Evolutionary conservation across 2,888 invertebrate genomes (phyloP).

Genomic region (Thalpophila matura): DNA sequence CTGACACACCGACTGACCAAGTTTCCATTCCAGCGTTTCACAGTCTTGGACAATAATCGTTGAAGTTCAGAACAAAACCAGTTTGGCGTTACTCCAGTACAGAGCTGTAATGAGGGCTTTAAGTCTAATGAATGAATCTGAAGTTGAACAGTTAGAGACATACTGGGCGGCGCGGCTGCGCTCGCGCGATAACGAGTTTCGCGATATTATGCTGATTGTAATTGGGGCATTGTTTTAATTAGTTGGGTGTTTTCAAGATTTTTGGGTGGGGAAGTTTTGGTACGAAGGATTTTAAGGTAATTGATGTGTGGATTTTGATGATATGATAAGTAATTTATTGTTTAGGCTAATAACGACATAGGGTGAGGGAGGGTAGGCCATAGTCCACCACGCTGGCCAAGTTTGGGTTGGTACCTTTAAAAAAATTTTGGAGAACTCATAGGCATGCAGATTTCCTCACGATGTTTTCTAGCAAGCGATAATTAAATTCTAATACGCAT

Average conservation of each 20-base stretch:
- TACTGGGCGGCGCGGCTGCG: constrained; percentile 59
- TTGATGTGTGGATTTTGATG: not conserved
- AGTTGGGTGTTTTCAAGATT: constrained; percentile 38
- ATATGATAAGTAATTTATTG: not conserved
- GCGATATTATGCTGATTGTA: constrained; percentile 59
- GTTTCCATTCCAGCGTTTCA: constrained; percentile 38
- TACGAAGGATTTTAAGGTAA: not conserved
- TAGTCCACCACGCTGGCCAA: too few species aligned
- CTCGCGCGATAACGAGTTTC: constrained; percentile 62
- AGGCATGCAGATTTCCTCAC: too few species aligned
- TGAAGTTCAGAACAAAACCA: constrained; percentile 68
- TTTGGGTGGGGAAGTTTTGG: constrained; percentile 20
- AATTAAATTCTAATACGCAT: too few species aligned
- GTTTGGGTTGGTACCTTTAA: too few species aligned
- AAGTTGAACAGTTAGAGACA: constrained; percentile 62
- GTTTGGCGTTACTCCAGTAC: constrained; percentile 74
- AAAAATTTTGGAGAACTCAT: too few species aligned
- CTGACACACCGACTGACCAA: not conserved
- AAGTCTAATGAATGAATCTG: constrained; percentile 72
- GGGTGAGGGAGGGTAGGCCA: too few species aligned
- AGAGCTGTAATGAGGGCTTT: constrained; percentile 67
- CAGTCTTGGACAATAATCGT: constrained; percentile 63
- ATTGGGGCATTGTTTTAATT: constrained; percentile 62
- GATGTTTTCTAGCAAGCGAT: too few species aligned
- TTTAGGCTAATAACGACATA: too few species aligned